Conservation (phyloP, 2,797 vertebrate genomes). For the Platalea minor region DNA sequence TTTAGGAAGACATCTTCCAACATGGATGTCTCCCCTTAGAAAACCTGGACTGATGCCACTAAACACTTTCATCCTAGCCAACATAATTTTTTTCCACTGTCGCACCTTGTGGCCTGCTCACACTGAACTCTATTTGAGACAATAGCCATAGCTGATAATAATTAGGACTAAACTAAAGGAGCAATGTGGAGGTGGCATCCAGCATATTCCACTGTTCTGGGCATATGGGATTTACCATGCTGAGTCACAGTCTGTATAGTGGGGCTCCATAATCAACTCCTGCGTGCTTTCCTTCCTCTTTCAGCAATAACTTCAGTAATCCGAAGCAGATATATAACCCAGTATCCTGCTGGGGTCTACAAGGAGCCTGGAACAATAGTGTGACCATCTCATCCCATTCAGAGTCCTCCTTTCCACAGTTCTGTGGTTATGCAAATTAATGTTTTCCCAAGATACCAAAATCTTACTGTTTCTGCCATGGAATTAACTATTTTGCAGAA, state of each 20-base stretch:
- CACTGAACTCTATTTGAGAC: not conserved
- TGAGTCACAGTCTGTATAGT: not conserved
- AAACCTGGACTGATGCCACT: not conserved
- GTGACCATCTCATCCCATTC: not conserved
- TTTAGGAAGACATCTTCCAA: not conserved
- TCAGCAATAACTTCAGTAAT: constrained; percentile 40
- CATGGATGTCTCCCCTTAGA: not conserved
- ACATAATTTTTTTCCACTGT: not conserved
- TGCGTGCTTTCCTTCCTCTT: constrained; percentile 35
- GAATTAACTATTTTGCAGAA: constrained; percentile 7
- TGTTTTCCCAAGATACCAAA: not conserved
- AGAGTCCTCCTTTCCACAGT: not conserved
- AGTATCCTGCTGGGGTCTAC: constrained; percentile 15
- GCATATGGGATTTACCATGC: not conserved
- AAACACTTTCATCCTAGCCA: not conserved
- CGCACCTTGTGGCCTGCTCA: not conserved
- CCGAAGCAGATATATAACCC: constrained; percentile 32
- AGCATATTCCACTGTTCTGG: not conserved
- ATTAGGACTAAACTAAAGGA: not conserved
- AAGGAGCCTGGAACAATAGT: constrained; percentile 50
- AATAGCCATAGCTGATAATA: not conserved
- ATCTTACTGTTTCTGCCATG: not conserved
- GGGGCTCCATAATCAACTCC: not conserved
- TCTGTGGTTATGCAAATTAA: constrained; percentile 32
- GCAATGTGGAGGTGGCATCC: not conserved